A percentile compares a stretch with the other conserved stretches of the same genome.
phyloP scores from a whole-genome alignment of 2,797 vertebrate species.

The Vespertilio murinus region DNA sequence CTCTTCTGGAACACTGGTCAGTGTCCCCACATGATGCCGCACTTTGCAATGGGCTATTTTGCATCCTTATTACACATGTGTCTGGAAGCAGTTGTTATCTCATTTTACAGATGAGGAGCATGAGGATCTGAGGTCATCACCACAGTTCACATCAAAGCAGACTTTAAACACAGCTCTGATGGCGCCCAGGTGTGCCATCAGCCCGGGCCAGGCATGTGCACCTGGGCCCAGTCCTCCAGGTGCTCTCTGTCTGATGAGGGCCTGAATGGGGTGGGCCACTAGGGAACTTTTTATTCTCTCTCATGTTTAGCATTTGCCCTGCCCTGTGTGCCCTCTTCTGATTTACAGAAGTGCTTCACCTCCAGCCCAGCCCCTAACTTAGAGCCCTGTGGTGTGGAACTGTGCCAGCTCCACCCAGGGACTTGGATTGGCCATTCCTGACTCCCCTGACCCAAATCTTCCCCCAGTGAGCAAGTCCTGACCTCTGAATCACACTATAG shows the following conservation, averaged over 20 bases:
- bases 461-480: background rate
- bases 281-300: background rate
- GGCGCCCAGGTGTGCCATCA: background rate
- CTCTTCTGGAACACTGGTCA: background rate
- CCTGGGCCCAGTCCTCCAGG: background rate
- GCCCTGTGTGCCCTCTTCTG: background rate
- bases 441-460: background rate
- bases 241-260: background rate
- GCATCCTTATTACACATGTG: accelerated
- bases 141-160: background rate
- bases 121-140: background rate
- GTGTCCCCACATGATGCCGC: accelerated
- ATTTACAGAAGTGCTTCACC: background rate
- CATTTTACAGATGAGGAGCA: background rate
- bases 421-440: background rate
- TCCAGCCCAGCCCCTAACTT: background rate
- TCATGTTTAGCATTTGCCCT: background rate
- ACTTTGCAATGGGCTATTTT: accelerated
- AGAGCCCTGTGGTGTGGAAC: background rate
- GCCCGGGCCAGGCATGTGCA: accelerated
- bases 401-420: background rate
- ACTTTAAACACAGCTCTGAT: background rate
- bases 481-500: background rate
- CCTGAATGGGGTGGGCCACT: background rate
- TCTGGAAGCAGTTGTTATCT: background rate